Evolutionary conservation across 2,888 invertebrate genomes (phyloP), one percentile per base, ranked within the genome.

Genomic region (Ethmia dodecea): DNA sequence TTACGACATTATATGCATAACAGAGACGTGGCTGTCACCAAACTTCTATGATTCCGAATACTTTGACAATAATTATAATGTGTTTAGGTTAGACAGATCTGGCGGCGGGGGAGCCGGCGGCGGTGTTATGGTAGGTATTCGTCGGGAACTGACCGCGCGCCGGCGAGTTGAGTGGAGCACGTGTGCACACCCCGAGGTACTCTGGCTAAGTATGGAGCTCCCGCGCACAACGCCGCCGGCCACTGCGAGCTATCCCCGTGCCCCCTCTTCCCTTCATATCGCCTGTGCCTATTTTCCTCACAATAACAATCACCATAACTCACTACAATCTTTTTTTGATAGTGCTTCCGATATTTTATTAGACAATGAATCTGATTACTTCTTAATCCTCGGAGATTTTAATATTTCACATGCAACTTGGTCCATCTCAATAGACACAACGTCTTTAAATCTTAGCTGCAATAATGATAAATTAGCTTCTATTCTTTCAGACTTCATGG

Each of bases 1-100:
- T 22, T 40, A 29, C 12, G 38, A 45, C 31, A 35, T 45, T 18
- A 35, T 45, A 5, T 40, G 40, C 13, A 11, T 45, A 6, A 34
- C 42, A 0, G 45, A 45, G 18, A 36, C 30, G 1, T 45, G 45
- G 42, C 11, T 42, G 6, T 31, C 28, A 1, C 1, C 27, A 3
- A 13, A 34, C 20, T 45, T 45, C 14, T 38, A 36, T 9, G 31
- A 38, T 28, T n/a, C 32, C 3, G 45, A 42, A 27, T 40, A 15
- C 22, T 45, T 42, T 14, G 42, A 36, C 27, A 14, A 6, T 11
- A 33, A 38, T 11, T 42, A 31, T 30, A 13, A 10, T 12, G 39
- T 40, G 0, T 40, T 22, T 28, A 29, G 40, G 1, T 35, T 32
- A 6, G 39, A 39, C 13, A 32, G 39, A 13, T 6, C 5, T 13